A percentile compares a stretch with the other conserved stretches of the same genome.
Evolutionary conservation across 1,140 invertebrate genomes (phyloP).

Genomic region (Steinernema feltiae): DNA sequence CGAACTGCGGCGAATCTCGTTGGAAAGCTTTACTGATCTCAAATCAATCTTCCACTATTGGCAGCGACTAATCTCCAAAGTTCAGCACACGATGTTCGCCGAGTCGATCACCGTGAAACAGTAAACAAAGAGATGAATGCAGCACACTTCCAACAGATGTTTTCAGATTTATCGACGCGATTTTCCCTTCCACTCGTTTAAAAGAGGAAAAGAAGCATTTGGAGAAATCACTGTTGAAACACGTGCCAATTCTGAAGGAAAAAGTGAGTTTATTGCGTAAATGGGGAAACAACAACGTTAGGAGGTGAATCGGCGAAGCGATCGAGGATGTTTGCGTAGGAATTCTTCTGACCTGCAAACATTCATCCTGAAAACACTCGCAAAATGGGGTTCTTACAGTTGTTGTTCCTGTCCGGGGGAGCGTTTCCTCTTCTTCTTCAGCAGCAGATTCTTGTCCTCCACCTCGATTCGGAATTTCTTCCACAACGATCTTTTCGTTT

Average conservation of each 20-base stretch:
- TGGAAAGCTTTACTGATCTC: background rate
- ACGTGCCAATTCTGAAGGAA: background rate
- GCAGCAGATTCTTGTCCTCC: too few species aligned
- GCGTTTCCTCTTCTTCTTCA: too few species aligned
- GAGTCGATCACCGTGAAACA: background rate
- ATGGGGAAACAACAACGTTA: too few species aligned
- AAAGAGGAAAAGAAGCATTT: background rate
- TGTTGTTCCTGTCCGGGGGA: too few species aligned
- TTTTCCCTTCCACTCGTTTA: background rate
- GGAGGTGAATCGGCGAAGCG: too few species aligned
- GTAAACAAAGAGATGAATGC: background rate
- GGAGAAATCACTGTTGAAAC: constrained; percentile 9
- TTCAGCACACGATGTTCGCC: background rate
- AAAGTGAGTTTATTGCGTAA: too few species aligned
- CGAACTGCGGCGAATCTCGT: background rate
- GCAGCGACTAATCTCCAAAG: constrained; percentile 5
- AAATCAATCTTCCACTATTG: background rate
- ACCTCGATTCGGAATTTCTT: too few species aligned
- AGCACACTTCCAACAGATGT: background rate
- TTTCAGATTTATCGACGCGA: background rate
- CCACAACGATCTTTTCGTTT: too few species aligned
- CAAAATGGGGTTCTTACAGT: too few species aligned
- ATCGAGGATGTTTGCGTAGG: too few species aligned
- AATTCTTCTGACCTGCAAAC: too few species aligned
- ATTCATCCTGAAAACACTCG: too few species aligned